A percentile compares a stretch with the other conserved stretches of the same genome.
phyloP scores from a whole-genome alignment of 2,888 invertebrate species.

The Elysia crispata region DNA sequence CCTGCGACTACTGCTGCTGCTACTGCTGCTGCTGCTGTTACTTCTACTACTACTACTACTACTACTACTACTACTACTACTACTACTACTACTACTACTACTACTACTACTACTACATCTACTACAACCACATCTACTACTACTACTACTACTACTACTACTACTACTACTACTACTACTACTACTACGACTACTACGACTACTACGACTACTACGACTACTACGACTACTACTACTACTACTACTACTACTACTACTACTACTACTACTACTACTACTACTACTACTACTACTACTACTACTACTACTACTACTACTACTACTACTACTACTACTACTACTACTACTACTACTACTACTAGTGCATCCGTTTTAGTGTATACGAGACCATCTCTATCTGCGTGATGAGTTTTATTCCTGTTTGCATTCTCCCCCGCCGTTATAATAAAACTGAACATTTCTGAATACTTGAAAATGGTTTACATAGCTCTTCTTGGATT shows the following conservation, averaged over 20 bases:
- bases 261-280: slow-evolving; percentile 28
- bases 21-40: slow-evolving; percentile 11
- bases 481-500: too few relatives aligned
- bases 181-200: too few relatives aligned
- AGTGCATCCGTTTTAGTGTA: background rate
- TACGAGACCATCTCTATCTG: background rate
- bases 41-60: slow-evolving; percentile 34
- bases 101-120: slow-evolving; percentile 3
- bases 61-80: slow-evolving; percentile 24
- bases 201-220: too few relatives aligned
- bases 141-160: background rate
- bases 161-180: too few relatives aligned
- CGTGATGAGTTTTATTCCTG: too few relatives aligned
- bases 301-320: slow-evolving; percentile 28
- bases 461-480: too few relatives aligned
- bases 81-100: slow-evolving; percentile 27
- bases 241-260: too few relatives aligned
- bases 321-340: slow-evolving; percentile 26
- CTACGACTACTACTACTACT: too few relatives aligned
- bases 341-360: background rate
- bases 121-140: too few relatives aligned
- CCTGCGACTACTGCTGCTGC: slow-evolving; percentile 6
- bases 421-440: too few relatives aligned
- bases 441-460: too few relatives aligned
- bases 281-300: slow-evolving; percentile 28